phyloP scores from a whole-genome alignment of 1,140 invertebrate genomes.

The Kradibia gibbosae region DNA sequence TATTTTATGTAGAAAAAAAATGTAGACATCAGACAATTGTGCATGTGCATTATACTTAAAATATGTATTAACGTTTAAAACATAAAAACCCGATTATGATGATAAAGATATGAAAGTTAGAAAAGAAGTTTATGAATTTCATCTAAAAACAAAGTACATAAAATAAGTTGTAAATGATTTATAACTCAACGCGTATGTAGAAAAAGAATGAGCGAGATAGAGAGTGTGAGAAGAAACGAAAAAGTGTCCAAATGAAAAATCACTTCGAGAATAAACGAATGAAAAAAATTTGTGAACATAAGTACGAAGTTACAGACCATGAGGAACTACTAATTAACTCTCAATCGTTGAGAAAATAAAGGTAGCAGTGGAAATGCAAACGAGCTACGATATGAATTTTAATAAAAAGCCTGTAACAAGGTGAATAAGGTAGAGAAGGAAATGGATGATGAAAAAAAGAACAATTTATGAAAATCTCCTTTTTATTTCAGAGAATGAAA shows the following conservation, averaged over 20 bases:
- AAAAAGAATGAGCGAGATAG: not conserved
- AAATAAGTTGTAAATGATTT: no score
- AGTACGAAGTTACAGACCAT: not conserved
- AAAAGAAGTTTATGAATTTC: no score
- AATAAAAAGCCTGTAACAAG: slow-evolving; percentile 32
- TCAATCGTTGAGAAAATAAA: slow-evolving; percentile 42
- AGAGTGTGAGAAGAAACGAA: no score
- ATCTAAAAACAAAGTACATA: no score
- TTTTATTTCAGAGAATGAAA: slow-evolving; percentile 19
- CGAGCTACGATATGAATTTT: slow-evolving; percentile 58
- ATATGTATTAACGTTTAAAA: no score
- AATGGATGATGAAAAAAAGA: slow-evolving; percentile 32
- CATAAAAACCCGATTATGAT: no score
- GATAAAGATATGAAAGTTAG: no score
- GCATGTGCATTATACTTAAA: no score
- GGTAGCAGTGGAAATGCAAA: not conserved
- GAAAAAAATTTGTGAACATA: slow-evolving; percentile 25
- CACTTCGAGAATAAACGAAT: slow-evolving; percentile 45
- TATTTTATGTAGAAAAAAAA: no score
- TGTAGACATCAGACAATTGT: no score
- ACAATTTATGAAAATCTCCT: slow-evolving; percentile 14
- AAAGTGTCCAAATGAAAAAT: not conserved
- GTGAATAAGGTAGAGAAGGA: slow-evolving; percentile 31
- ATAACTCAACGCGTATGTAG: no score
- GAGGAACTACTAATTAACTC: slow-evolving; percentile 61